Conservation (phyloP, 2,113 vertebrate genomes). For the Nothocercus nigrocapillus region DNA sequence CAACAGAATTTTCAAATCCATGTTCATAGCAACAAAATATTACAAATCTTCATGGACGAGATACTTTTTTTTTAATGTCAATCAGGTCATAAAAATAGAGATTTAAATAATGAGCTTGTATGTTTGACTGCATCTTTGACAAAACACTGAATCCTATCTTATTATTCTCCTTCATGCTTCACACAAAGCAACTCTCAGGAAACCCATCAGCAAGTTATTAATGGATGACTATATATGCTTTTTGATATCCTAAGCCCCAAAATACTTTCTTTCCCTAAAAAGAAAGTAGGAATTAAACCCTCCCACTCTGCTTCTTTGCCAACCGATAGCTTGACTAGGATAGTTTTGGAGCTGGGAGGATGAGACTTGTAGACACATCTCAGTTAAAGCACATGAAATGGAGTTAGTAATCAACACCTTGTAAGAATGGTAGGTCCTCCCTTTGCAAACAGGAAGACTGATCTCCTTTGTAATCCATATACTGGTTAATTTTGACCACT, state of each 20-base stretch:
- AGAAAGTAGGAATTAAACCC: background rate
- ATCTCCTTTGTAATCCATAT: background rate
- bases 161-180: background rate
- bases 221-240: background rate
- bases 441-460: background rate
- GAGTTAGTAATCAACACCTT: background rate
- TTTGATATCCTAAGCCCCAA: background rate
- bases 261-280: background rate
- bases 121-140: background rate
- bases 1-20: slow-evolving; percentile 16
- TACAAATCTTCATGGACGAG: background rate
- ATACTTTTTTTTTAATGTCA: background rate
- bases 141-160: background rate
- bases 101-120: background rate
- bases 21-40: slow-evolving; percentile 13
- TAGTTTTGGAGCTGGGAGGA: background rate
- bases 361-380: background rate
- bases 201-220: background rate
- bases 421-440: background rate
- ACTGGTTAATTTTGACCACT: background rate
- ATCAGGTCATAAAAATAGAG: background rate
- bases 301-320: background rate
- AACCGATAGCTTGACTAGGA: background rate
- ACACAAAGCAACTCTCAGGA: background rate
- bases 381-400: background rate